Evolutionary conservation across 2,888 invertebrate genomes (phyloP).

Genomic region (Drosophila neoperkinsi): DNA sequence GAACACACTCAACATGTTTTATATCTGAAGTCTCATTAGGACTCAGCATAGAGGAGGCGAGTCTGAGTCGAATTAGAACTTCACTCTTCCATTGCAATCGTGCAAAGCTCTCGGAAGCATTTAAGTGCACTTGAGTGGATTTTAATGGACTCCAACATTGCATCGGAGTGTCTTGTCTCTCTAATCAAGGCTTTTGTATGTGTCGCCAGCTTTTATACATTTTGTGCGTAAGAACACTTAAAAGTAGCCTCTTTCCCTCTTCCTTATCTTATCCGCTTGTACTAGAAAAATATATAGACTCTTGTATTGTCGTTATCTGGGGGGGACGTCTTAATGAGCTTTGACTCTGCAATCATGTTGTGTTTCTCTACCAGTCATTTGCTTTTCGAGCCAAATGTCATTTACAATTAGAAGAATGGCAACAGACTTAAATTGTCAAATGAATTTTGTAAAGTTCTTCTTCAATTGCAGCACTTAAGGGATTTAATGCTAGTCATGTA

Average conservation of each 20-base stretch:
- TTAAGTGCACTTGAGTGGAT: slow-evolving; percentile 81
- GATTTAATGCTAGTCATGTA: not conserved
- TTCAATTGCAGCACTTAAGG: slow-evolving; percentile 5
- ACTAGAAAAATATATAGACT: not conserved
- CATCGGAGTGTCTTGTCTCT: slow-evolving; percentile 56
- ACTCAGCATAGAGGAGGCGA: slow-evolving; percentile 2
- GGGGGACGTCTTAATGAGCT: slow-evolving; percentile 48
- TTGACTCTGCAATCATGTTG: slow-evolving; percentile 57
- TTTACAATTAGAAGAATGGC: slow-evolving; percentile 45
- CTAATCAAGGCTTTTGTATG: slow-evolving; percentile 72
- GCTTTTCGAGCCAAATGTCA: slow-evolving; percentile 39
- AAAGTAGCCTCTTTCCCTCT: not conserved
- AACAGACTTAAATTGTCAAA: slow-evolving; percentile 16
- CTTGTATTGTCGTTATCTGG: slow-evolving; percentile 34
- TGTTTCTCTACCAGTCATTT: slow-evolving; percentile 13
- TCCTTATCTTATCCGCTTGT: not conserved
- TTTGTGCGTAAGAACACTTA: slow-evolving; percentile 31
- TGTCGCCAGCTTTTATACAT: slow-evolving; percentile 24
- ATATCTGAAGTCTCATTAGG: slow-evolving; percentile 50
- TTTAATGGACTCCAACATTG: slow-evolving; percentile 73
- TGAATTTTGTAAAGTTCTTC: not conserved
- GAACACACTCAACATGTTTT: slow-evolving; percentile 33
- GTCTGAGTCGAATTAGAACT: slow-evolving; percentile 25
- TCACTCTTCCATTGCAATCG: slow-evolving; percentile 25
- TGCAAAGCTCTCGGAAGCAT: slow-evolving; percentile 75